These are phyloP conservation scores for Odontesthes bonariensis DNA, from an alignment of 2,113 vertebrate species.

Conservation along the genomic window DNA sequence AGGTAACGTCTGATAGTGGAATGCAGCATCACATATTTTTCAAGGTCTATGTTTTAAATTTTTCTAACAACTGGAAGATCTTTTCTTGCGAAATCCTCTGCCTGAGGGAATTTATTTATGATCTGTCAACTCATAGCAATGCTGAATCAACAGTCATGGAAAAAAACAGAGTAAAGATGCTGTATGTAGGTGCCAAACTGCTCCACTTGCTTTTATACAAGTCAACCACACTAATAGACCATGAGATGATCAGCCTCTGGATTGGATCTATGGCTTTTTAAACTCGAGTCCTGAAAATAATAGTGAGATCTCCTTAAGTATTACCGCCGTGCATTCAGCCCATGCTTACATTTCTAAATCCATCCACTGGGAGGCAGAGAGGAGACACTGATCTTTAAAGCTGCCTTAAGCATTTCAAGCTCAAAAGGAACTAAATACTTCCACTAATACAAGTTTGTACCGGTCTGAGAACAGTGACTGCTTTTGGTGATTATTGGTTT, in stretches of 20 bases:
- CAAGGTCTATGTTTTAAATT: slow-evolving; percentile 52
- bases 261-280: no score
- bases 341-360: slow-evolving; percentile 1
- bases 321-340: not conserved
- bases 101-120: slow-evolving; percentile 25
- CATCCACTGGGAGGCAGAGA: slow-evolving; percentile 45
- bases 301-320: not conserved
- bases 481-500: not conserved
- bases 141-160: slow-evolving; percentile 46
- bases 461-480: not conserved
- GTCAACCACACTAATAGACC: slow-evolving; percentile 1
- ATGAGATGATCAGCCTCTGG: not conserved
- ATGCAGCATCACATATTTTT: slow-evolving; percentile 31
- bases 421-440: no score
- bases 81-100: slow-evolving; percentile 29
- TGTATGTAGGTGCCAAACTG: slow-evolving; percentile 12
- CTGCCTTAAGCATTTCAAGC: not conserved
- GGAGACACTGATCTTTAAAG: slow-evolving; percentile 10
- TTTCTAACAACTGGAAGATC: slow-evolving; percentile 11
- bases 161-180: slow-evolving; percentile 23
- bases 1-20: slow-evolving; percentile 12
- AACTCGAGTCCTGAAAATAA: not conserved
- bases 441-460: no score
- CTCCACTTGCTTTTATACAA: not conserved
- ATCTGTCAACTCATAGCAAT: slow-evolving; percentile 26